A percentile compares a stretch with the other conserved stretches of the same genome.
Conservation (phyloP, 1,140 invertebrate species). For the Megathymus violae region DNA sequence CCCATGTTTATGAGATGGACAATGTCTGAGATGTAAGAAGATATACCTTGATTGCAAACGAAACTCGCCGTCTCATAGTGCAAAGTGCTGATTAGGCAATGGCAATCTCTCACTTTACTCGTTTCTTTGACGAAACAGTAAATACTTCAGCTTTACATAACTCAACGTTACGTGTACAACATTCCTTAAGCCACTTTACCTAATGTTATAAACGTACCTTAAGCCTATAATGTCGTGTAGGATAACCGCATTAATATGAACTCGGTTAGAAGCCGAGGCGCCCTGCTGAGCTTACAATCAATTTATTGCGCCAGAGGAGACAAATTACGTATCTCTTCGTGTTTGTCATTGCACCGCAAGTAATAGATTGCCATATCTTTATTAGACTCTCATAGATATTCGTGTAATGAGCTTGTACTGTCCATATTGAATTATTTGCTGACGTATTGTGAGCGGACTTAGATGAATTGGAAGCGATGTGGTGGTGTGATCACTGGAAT, state of each 20-base stretch:
- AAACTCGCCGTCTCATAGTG: too few species aligned
- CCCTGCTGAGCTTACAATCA: slow-evolving; percentile 66
- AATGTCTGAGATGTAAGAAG: too few species aligned
- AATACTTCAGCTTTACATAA: not conserved
- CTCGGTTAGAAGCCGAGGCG: slow-evolving; percentile 45
- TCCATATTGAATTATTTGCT: slow-evolving; percentile 25
- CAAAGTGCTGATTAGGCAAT: too few species aligned
- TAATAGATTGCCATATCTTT: slow-evolving; percentile 33
- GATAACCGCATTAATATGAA: slow-evolving; percentile 40
- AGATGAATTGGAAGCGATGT: slow-evolving; percentile 12
- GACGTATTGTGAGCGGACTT: slow-evolving; percentile 18
- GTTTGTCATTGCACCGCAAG: slow-evolving; percentile 48
- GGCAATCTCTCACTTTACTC: too few species aligned
- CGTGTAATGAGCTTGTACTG: slow-evolving; percentile 29
- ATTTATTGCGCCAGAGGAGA: slow-evolving; percentile 66
- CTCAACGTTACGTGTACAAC: not conserved
- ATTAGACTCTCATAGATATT: slow-evolving; percentile 30
- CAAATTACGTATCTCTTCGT: slow-evolving; percentile 57
- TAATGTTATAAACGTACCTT: slow-evolving; percentile 22
- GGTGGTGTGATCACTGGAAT: slow-evolving; percentile 14
- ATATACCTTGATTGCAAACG: too few species aligned
- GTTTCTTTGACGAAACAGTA: not conserved
- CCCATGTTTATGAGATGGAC: too few species aligned
- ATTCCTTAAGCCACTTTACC: not conserved
- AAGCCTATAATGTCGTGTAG: slow-evolving; percentile 37